Conservation (phyloP, 2,888 invertebrate genomes). For the Lypha dubia region DNA sequence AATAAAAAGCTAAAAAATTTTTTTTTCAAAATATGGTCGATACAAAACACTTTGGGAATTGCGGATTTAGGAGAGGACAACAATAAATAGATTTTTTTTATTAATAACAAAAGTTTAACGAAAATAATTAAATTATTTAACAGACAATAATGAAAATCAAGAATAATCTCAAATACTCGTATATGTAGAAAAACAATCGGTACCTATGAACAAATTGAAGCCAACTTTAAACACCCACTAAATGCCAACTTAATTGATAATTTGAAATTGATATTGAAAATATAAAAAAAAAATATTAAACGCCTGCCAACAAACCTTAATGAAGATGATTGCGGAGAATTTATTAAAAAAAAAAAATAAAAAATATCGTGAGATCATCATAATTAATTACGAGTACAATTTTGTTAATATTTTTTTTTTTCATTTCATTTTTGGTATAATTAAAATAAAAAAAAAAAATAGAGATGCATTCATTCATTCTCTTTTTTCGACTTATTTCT, state of each 20-base stretch:
- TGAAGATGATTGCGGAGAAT: conserved; percentile 46
- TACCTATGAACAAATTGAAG: conserved; percentile 24
- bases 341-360: conserved; percentile 7
- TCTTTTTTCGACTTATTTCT: conserved; percentile 6
- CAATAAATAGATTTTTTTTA: conserved; percentile 2
- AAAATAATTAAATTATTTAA: conserved; percentile 39
- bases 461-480: conserved; percentile 31
- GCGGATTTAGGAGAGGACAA: background rate
- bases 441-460: background rate
- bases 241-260: conserved; percentile 44
- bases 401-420: conserved; percentile 24
- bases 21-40: background rate
- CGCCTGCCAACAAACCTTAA: conserved; percentile 23
- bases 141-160: conserved; percentile 8
- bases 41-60: background rate
- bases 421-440: conserved; percentile 17
- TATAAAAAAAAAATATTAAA: conserved; percentile 4
- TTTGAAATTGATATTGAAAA: conserved; percentile 33
- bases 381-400: conserved; percentile 28
- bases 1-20: background rate
- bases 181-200: conserved; percentile 39
- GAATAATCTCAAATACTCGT: background rate
- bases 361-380: conserved; percentile 57
- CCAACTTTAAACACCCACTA: conserved; percentile 57
- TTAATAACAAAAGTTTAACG: conserved; percentile 8